Conservation (phyloP, 2,113 vertebrate species). For the Colaptes auratus region DNA sequence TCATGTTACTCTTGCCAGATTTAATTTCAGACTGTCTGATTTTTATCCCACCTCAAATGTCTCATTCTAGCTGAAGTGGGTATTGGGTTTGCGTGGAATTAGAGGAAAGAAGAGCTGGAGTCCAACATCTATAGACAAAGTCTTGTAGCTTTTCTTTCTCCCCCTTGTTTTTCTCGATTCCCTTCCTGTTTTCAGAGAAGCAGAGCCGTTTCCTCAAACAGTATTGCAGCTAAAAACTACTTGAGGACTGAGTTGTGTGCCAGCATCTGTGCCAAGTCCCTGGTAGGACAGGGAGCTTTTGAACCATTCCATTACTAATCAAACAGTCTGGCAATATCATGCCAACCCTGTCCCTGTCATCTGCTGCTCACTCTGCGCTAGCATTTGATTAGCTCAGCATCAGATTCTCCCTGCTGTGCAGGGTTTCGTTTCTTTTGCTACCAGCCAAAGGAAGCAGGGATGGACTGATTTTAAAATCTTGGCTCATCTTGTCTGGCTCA, state of each 20-base stretch:
- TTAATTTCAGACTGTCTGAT: neutral
- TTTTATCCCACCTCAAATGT: conserved; percentile 33
- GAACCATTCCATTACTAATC: conserved; percentile 37
- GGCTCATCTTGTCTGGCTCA: neutral
- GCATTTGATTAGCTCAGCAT: neutral
- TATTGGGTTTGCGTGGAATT: neutral
- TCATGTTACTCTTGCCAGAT: neutral
- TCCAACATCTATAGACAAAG: neutral
- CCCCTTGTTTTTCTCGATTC: conserved; percentile 31
- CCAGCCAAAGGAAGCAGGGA: neutral
- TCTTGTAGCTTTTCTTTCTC: neutral
- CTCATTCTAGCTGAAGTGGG: neutral
- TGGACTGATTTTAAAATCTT: neutral
- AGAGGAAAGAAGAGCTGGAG: neutral
- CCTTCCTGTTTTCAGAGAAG: conserved; percentile 12
- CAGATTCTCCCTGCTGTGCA: neutral
- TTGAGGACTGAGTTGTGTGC: neutral
- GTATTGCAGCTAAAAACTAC: neutral
- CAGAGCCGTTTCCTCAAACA: conserved; percentile 16
- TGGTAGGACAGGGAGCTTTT: neutral
- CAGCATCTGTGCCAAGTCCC: neutral
- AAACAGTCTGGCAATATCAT: conserved; percentile 38
- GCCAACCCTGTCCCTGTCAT: conserved; percentile 9
- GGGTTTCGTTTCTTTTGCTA: conserved; percentile 9
- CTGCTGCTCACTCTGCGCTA: neutral